These are phyloP conservation scores for Neolamprologus cancellatus DNA, from an alignment of 2,113 vertebrate genomes.

Conservation along the genomic window DNA sequence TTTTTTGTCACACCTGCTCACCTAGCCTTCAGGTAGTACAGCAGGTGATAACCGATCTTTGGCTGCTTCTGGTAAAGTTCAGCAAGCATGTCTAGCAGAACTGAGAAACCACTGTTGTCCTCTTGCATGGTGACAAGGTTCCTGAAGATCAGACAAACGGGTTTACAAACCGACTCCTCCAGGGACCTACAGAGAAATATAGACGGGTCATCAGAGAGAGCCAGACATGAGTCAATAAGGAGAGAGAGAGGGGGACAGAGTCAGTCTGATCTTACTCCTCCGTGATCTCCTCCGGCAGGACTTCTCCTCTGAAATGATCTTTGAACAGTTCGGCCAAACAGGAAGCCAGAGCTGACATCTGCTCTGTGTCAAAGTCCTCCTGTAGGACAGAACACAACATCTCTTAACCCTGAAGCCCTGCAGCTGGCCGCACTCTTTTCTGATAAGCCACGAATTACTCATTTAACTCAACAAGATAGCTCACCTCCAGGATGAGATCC, in stretches of 20 bases:
- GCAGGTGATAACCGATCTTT: slow-evolving; percentile 94
- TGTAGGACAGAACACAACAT: slow-evolving; percentile 20
- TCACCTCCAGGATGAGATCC: slow-evolving; percentile 94
- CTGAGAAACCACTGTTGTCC: slow-evolving; percentile 90
- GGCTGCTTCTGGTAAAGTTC: slow-evolving; percentile 98
- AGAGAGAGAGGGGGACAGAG: background rate
- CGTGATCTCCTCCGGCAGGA: slow-evolving; percentile 90
- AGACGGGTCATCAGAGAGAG: background rate
- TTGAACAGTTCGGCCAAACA: slow-evolving; percentile 94
- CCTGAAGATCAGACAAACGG: slow-evolving; percentile 93
- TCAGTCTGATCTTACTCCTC: slow-evolving; percentile 78
- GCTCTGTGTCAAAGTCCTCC: slow-evolving; percentile 96
- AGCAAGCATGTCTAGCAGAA: slow-evolving; percentile 87
- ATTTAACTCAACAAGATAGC: background rate
- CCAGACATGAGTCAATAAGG: background rate
- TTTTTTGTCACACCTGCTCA: slow-evolving; percentile 17
- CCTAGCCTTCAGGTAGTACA: slow-evolving; percentile 95
- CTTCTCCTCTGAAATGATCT: slow-evolving; percentile 90
- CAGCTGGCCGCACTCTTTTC: background rate
- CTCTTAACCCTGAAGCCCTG: background rate
- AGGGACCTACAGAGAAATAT: slow-evolving; percentile 75
- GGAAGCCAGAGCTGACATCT: slow-evolving; percentile 86
- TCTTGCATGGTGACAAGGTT: slow-evolving; percentile 98
- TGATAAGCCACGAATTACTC: background rate
- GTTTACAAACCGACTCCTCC: slow-evolving; percentile 93